Percentiles rank a stretch among this genome's conserved stretches.
phyloP scores from a whole-genome alignment of 2,113 vertebrate species.

The Callithrix jacchus region DNA sequence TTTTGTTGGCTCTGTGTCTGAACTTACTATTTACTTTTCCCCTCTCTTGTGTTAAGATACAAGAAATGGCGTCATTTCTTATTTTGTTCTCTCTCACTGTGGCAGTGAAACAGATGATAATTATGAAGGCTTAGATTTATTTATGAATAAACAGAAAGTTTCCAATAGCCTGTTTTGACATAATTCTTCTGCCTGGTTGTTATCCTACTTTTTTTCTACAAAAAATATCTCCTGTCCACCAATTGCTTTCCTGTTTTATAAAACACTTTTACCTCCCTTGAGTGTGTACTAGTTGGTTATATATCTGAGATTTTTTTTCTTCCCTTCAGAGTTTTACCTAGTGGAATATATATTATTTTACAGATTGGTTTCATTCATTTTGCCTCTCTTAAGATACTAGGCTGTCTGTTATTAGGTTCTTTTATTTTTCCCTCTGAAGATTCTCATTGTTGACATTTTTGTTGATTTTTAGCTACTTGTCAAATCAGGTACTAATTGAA shows the following conservation, averaged over 20 bases:
- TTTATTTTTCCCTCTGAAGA: background rate
- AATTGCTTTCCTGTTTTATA: constrained; percentile 17
- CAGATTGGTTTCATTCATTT: background rate
- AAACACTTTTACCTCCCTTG: background rate
- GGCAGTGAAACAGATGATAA: background rate
- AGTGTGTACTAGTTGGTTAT: background rate
- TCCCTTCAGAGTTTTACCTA: background rate
- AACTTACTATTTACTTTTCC: background rate
- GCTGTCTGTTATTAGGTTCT: background rate
- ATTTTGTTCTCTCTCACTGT: background rate
- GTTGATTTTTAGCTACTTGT: background rate
- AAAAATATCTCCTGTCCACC: background rate
- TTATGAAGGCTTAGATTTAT: constrained; percentile 39
- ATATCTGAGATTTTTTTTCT: background rate
- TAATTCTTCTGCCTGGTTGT: background rate
- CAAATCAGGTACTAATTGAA: background rate
- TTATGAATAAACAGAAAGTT: constrained; percentile 13
- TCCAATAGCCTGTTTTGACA: constrained; percentile 26
- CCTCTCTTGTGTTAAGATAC: background rate
- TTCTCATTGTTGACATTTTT: background rate
- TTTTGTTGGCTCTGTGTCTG: background rate
- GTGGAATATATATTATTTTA: background rate
- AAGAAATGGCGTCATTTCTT: background rate
- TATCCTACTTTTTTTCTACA: background rate
- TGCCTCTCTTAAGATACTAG: background rate